Conservation (phyloP, 2,113 vertebrate species). For the Cairina moschata region DNA sequence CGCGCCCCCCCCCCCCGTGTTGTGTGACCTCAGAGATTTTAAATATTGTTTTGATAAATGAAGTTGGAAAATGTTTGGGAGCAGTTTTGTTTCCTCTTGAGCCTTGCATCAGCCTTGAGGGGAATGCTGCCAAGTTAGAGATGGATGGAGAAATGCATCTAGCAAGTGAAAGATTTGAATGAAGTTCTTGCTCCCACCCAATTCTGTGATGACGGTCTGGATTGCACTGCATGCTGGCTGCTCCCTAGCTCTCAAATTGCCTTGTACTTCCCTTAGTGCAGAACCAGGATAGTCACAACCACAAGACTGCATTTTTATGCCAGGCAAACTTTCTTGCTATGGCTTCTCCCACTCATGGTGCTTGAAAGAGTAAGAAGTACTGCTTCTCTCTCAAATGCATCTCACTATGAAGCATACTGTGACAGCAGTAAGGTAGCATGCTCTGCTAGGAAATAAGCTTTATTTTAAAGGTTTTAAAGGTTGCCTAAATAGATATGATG, state of each 20-base stretch:
- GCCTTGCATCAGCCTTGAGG: constrained; percentile 2
- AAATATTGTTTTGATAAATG: constrained; percentile 5
- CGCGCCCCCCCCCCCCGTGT: too few relatives aligned
- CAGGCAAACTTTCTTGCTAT: neutral
- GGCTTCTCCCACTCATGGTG: neutral
- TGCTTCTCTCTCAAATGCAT: neutral
- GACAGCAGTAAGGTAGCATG: neutral
- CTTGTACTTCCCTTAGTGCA: neutral
- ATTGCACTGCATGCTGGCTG: neutral
- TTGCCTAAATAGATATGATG: neutral
- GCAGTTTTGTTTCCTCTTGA: neutral
- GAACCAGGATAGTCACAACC: neutral
- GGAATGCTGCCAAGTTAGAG: constrained; percentile 22
- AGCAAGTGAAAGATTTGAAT: constrained; percentile 9
- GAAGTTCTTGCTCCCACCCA: neutral
- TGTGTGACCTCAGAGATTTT: neutral
- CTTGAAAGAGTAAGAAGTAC: neutral
- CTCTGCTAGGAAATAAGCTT: neutral
- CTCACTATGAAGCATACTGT: neutral
- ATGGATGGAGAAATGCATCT: constrained; percentile 16
- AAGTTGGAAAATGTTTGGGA: constrained; percentile 8
- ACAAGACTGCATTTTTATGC: neutral
- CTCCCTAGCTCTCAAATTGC: neutral
- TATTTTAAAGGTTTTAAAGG: neutral
- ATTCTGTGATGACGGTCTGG: neutral